Evolutionary conservation across 2,797 vertebrate genomes (phyloP), one percentile per base, ranked within the genome.

Genomic region (Hoplostethus mediterraneus): DNA sequence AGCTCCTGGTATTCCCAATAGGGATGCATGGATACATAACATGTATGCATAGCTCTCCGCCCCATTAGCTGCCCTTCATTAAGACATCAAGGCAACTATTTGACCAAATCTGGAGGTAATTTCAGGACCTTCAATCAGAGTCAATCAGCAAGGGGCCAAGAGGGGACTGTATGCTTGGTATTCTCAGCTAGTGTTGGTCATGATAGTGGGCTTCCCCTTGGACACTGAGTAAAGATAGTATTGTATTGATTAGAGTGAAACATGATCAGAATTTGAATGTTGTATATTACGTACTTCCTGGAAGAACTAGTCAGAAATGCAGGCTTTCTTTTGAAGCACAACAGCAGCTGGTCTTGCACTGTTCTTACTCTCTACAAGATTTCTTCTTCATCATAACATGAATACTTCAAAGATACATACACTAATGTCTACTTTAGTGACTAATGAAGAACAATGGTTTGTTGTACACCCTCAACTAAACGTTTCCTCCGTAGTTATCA

Each of bases 61-160:
- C 6, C 79, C 87, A 91, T 93, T 90, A 86, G 75, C 82, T 40
- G 72, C 58, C 79, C 81, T 75, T 89, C 82, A 80, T 86, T 89
- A 83, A 71, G 48, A 40, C 82, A 80, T 86, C 88, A 83, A 73
- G 48, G 44, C 70, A 79, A 74, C 67, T 77, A 83, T 88, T 82
- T 73, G 56, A 79, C 80, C 36, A 53, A 74, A 81, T 83, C 83
- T 90, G 90, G 81, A 82, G 74, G 81, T 79, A 82, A 87, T 90
- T 90, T 80, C 52, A 59, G 63, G 67, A 60, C 42, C 63, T 61
- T 83, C 80, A 83, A 68, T 88, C 73, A 77, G 55, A 79, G 67
- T 63, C 67, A 70, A 75, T 84, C 79, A 71, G 55, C 44, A 6
- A 16, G 44, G 13, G 30, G 45, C 49, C 44, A 48, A 49, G 33